A percentile compares a stretch with the other conserved stretches of the same genome.
Evolutionary conservation across 2,113 vertebrate genomes (phyloP).

Genomic region (Reinhardtius hippoglossoides): DNA sequence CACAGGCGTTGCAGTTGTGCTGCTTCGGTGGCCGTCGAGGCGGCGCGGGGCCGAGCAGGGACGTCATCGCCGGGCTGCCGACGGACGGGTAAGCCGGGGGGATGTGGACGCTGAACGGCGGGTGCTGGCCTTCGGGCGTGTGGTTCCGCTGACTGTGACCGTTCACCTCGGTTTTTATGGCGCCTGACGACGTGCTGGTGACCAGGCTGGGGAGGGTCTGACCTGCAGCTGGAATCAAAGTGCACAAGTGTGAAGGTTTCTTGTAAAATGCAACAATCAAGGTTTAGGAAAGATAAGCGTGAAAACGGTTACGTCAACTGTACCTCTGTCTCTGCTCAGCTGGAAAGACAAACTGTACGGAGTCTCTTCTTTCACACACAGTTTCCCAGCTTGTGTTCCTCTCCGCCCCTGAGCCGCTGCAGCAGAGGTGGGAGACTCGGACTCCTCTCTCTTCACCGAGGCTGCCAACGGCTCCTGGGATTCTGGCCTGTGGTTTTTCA

Average conservation of each 20-base stretch:
- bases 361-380: constrained; percentile 89
- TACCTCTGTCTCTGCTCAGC: constrained; percentile 92
- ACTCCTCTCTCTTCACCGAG: constrained; percentile 91
- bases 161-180: constrained; percentile 92
- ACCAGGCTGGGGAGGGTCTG: constrained; percentile 86
- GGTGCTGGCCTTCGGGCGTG: constrained; percentile 85
- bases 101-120: constrained; percentile 87
- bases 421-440: constrained; percentile 83
- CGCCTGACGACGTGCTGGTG: constrained; percentile 77
- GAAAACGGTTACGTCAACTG: constrained; percentile 53
- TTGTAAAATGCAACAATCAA: neutral
- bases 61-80: constrained; percentile 86
- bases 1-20: constrained; percentile 97
- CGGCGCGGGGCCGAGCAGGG: constrained; percentile 89
- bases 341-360: constrained; percentile 89
- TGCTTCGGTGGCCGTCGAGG: constrained; percentile 93
- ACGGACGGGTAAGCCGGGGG: constrained; percentile 85
- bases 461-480: constrained; percentile 78
- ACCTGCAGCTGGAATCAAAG: constrained; percentile 86
- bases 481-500: constrained; percentile 78
- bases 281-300: neutral
- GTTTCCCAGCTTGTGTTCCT: constrained; percentile 81
- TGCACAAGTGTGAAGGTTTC: constrained; percentile 47
- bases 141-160: constrained; percentile 88
- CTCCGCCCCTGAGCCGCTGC: constrained; percentile 87